phyloP scores from a whole-genome alignment of 2,113 vertebrate species.

The Triplophysa siluroides region DNA sequence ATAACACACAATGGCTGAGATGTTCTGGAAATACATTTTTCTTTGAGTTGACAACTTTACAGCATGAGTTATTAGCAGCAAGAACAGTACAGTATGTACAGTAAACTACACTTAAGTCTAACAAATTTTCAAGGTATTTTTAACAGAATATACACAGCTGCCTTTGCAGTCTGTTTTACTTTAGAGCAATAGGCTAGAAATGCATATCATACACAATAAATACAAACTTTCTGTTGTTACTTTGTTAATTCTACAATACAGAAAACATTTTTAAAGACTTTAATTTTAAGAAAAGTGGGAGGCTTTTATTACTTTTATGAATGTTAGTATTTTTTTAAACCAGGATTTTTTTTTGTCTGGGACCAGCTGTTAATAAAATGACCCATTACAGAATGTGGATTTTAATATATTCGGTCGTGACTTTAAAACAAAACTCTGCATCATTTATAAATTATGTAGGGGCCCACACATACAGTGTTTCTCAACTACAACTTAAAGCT shows the following conservation, averaged over 20 bases:
- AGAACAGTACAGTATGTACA: neutral
- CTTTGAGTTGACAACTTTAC: neutral
- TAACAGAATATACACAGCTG: neutral
- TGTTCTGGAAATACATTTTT: neutral
- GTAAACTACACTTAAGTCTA: neutral
- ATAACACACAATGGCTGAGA: too few relatives aligned
- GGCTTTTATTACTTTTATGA: constrained; percentile 24
- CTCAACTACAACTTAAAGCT: neutral
- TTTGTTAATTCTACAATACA: neutral
- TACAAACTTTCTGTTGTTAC: neutral
- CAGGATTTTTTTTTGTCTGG: neutral
- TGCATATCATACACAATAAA: neutral
- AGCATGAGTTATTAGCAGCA: neutral
- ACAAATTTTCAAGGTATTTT: neutral
- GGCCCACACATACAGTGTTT: neutral
- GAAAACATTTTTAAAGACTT: neutral
- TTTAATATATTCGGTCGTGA: neutral
- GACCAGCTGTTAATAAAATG: constrained; percentile 19
- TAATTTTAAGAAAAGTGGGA: neutral
- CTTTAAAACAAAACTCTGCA: neutral
- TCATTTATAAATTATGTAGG: too few relatives aligned
- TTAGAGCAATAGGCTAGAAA: neutral
- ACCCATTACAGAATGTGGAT: neutral
- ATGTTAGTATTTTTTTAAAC: neutral
- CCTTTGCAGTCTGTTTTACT: neutral